A percentile compares a stretch with the other conserved stretches of the same genome.
These are phyloP conservation scores for Temnothorax curvispinosus DNA, from an alignment of 1,140 invertebrate species.

Conservation along the genomic window DNA sequence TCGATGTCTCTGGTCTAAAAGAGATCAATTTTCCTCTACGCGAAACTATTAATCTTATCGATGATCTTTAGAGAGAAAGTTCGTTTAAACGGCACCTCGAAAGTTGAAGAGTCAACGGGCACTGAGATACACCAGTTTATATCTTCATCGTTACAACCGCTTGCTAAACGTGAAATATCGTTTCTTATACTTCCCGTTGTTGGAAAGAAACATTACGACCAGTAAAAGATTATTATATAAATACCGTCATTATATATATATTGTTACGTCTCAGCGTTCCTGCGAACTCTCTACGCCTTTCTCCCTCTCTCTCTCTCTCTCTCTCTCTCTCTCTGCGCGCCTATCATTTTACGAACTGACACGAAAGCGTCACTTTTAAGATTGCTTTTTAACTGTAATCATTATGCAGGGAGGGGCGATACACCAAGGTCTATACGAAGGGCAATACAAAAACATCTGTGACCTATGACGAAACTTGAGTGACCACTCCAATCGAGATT, in stretches of 20 bases:
- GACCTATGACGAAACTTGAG: constrained; percentile 52
- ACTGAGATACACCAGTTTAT: constrained; percentile 23
- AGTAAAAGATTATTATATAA: constrained; percentile 21
- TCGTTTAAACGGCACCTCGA: background rate
- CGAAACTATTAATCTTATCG: constrained; percentile 32
- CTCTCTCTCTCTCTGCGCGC: background rate
- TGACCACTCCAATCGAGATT: constrained; percentile 53
- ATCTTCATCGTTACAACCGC: background rate
- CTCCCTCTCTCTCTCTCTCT: background rate
- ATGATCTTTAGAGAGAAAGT: constrained; percentile 8
- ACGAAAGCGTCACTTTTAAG: constrained; percentile 8
- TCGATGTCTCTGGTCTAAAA: constrained; percentile 51
- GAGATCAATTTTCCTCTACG: constrained; percentile 17
- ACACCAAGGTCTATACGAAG: constrained; percentile 59
- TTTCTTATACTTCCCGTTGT: constrained; percentile 20
- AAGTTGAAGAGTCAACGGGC: constrained; percentile 21
- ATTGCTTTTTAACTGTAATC: constrained; percentile 32
- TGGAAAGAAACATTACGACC: constrained; percentile 13
- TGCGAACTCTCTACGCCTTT: constrained; percentile 23
- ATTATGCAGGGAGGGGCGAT: constrained; percentile 10
- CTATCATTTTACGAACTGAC: constrained; percentile 41
- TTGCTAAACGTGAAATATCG: constrained; percentile 16
- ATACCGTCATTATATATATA: background rate
- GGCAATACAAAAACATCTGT: constrained; percentile 67
- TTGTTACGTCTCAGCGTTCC: background rate